These are phyloP conservation scores for Polydrusus cervinus DNA, from an alignment of 2,888 invertebrate genomes.

Conservation along the genomic window DNA sequence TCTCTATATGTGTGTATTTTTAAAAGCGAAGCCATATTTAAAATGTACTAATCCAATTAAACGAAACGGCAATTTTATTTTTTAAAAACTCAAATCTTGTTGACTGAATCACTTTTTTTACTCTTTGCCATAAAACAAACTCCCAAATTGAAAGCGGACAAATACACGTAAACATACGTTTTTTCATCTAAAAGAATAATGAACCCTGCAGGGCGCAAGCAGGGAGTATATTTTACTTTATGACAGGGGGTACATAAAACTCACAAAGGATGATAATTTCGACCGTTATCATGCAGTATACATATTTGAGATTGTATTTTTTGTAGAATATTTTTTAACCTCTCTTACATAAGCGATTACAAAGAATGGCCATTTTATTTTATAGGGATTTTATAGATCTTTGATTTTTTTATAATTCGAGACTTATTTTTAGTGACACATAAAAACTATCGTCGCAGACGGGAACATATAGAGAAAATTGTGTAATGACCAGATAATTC, in stretches of 20 bases:
- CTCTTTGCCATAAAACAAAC: not conserved
- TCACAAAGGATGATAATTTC: not conserved
- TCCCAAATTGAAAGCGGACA: slow-evolving; percentile 3
- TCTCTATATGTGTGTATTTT: too few species aligned
- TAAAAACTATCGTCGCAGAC: too few species aligned
- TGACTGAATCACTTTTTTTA: not conserved
- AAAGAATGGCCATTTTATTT: not conserved
- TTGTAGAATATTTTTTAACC: not conserved
- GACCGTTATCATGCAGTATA: not conserved
- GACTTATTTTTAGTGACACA: too few species aligned
- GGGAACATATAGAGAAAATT: too few species aligned
- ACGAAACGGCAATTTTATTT: too few species aligned
- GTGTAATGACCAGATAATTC: too few species aligned
- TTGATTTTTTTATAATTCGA: too few species aligned
- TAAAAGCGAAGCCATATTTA: too few species aligned
- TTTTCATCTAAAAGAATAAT: slow-evolving; percentile 8
- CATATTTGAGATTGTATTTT: slow-evolving; percentile 3
- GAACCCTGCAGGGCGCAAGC: not conserved
- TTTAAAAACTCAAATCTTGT: not conserved
- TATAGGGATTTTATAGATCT: not conserved
- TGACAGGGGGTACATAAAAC: slow-evolving; percentile 5
- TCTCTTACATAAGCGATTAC: not conserved
- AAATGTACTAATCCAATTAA: not conserved
- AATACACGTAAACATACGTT: slow-evolving; percentile 5
- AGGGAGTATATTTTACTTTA: slow-evolving; percentile 5